Evolutionary conservation across 2,888 invertebrate genomes (phyloP), one percentile per base, ranked within the genome.

Genomic region (Pristionchus maxplancki): DNA sequence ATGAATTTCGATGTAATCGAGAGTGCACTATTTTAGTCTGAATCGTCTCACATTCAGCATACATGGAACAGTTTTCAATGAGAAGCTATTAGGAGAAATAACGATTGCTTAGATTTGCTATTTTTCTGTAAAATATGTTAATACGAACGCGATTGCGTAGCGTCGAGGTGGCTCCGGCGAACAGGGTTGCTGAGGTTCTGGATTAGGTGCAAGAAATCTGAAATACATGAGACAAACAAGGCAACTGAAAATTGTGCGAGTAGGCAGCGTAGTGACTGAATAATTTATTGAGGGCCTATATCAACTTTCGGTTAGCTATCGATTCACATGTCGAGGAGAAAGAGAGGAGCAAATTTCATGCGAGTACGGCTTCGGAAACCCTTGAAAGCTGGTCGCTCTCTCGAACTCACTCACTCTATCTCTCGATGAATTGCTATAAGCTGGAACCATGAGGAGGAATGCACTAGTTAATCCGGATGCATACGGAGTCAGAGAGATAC

Each of bases 81-180:
- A n/a, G n/a, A n/a, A n/a, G n/a, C n/a, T n/a, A n/a, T n/a, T n/a
- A n/a, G n/a, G n/a, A n/a, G n/a, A n/a, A n/a, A n/a, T n/a, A n/a
- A n/a, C n/a, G n/a, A n/a, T n/a, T n/a, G n/a, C n/a, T n/a, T 15
- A 48, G 1, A 11, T 48, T 48, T 48, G 11, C 15, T 17, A 62
- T 62, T 20, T 20, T 17, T 28, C 4, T 15, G 82, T 1, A 82
- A 82, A 28, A 44, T 28, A 50, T 74, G 20, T 24, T 1, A 24
- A 50, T 15, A 88, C 90, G 71, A 37, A 91, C 91, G 89, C 91
- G 90, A 83, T 90, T 91, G 89, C 91, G 91, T 34, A 93, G 91
- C 84, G 93, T 93, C 37, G 92, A 90, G 15, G 93, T 91, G 15
- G 93, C 93, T 17, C 93, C 93, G 48, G 93, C 93, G 89, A 93